Evolutionary conservation across 2,113 vertebrate species (phyloP).

Genomic region (Entelurus aequoreus): DNA sequence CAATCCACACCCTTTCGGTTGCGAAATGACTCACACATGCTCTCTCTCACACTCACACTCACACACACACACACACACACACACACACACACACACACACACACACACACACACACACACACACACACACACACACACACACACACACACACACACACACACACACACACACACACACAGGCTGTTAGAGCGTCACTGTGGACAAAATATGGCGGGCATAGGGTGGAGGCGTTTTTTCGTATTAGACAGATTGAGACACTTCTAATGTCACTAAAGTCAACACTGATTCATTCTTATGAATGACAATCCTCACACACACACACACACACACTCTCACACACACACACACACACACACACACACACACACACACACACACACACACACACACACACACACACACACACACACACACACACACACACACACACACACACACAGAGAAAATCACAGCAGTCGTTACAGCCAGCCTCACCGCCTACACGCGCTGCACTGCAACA

Average conservation of each 20-base stretch:
- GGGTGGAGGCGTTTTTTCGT: conserved; percentile 18
- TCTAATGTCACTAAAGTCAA: conserved; percentile 4
- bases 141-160: no score
- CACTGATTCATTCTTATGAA: conserved; percentile 18
- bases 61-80: conserved; percentile 24
- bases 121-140: no score
- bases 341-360: not conserved
- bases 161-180: not conserved
- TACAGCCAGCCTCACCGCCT: conserved; percentile 28
- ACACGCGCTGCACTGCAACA: conserved; percentile 48
- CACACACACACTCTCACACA: conserved; percentile 2
- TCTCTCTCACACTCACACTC: no score
- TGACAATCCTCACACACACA: not conserved
- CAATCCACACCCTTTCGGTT: conserved; percentile 48
- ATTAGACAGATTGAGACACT: not conserved
- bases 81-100: no score
- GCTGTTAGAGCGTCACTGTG: conserved; percentile 36
- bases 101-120: no score
- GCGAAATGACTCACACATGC: conserved; percentile 55
- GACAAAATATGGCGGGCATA: conserved; percentile 20
- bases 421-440: not conserved
- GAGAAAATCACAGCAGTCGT: conserved; percentile 4
- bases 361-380: not conserved
- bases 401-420: not conserved
- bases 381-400: conserved; percentile 3